Base-by-base conservation (phyloP, 2,888 invertebrate genomes). In the Coelopa pilipes region DNA sequence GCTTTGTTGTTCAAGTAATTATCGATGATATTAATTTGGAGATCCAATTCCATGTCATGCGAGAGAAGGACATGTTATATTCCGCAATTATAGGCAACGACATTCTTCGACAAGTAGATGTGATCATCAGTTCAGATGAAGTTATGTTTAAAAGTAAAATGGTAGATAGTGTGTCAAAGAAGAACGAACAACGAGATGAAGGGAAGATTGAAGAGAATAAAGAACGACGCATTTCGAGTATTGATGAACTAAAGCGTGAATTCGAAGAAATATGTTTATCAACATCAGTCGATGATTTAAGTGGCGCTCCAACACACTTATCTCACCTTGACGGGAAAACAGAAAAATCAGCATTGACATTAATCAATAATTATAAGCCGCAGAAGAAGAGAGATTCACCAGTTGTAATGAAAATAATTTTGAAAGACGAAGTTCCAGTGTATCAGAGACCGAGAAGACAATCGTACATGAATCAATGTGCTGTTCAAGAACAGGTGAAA, bases 401-500 rank as follows among this genome's bases (percentile, higher is more conserved):
- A n/a, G 68, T 68, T 34, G 15, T 55, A 45, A 55, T 68, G 68
- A 68, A 69, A 45, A 57, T 55, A 0, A 46, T 57, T 55, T 13
- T 69, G n/a, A 57, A 55, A 1, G 57, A 69, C 21, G 69, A 69
- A 15, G 13, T 45, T 24, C 69, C 69, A 57, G 53, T 69, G 34
- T 69, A 17, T 57, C 55, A 69, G 10, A 34, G 69, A 55, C 57
- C 69, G 9, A 55, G 69, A 55, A 55, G 59, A 45, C 24, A 65
- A 34, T 63, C 71, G 34, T 62, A 63, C 19, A 45, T 17, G 45
- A 45, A 71, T 55, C 59, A 65, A n/a, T 34, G 71, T 17, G 19
- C 17, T 4, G 71, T 63, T 49, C n/a, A 71, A 59, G 17, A 71
- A 53, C 62, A 71, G 34, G 53, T 71, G 53, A 21, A 59, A n/a